Conservation (phyloP, 2,797 vertebrate species). For the Mormyrops attenuatus region DNA sequence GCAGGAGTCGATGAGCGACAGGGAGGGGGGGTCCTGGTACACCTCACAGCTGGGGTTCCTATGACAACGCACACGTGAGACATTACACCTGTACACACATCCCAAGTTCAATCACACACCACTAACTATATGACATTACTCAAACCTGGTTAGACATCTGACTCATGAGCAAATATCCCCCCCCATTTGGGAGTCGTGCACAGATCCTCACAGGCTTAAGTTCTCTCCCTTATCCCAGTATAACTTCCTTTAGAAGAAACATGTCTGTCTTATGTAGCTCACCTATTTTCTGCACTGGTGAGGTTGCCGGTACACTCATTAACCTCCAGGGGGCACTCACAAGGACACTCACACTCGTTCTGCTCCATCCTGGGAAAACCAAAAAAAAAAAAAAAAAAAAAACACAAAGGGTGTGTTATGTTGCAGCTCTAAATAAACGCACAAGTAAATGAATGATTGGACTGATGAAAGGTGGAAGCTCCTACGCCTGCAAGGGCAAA, state of each 20-base stretch:
- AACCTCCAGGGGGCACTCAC: constrained; percentile 97
- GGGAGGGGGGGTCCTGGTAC: constrained; percentile 87
- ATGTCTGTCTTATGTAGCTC: constrained; percentile 28
- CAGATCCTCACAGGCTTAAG: background rate
- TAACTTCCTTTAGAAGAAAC: background rate
- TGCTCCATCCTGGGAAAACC: constrained; percentile 84
- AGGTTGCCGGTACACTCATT: constrained; percentile 97
- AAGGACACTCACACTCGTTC: constrained; percentile 96
- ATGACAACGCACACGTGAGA: background rate
- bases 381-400: constrained; percentile 19
- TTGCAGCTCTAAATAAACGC: background rate
- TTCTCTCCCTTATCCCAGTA: background rate
- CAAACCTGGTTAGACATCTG: background rate
- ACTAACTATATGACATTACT: background rate
- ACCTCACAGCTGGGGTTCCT: constrained; percentile 97
- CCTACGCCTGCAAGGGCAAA: background rate
- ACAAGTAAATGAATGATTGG: background rate
- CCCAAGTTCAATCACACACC: background rate
- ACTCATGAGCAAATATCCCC: background rate
- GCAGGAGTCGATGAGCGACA: constrained; percentile 80
- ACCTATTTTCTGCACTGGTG: constrained; percentile 93
- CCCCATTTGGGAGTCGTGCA: background rate
- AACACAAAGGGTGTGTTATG: background rate
- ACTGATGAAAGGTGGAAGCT: background rate
- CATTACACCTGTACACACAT: background rate